Base-by-base conservation (phyloP, 2,888 invertebrate genomes). In the Ochropacha duplaris region DNA sequence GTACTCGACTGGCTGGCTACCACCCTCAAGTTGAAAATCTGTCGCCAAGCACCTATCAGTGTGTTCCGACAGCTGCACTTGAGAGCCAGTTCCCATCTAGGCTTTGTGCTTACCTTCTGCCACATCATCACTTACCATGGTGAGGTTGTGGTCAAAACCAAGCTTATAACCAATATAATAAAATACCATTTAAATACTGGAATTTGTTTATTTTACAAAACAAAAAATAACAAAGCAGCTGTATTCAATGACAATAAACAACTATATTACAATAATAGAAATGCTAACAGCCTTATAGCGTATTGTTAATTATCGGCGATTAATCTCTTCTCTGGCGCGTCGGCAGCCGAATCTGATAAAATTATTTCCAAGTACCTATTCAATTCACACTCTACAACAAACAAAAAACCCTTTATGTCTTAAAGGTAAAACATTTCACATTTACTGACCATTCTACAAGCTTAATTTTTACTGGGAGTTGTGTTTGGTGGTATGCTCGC, bases 151-250 rank as follows among this genome's bases (percentile, higher is more conserved):
- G 31, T 31, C 6, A 9, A 31, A 31, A n/a, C n/a, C n/a, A n/a
- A n/a, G n/a, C n/a, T 6, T 12, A 31, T 3, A 12, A 2, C 12
- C 11, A 31, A 31, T 28, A 28, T 9, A 34, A 12, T 36, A 57
- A 61, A 63, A 62, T 56, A 59, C 69, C 65, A 66, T 22, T 54
- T 49, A 62, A 54, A 62, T 62, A 86, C 79, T 77, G 76, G 74
- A 86, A 86, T 85, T 87, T 85, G 76, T 88, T 88, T 88, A 88
- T 83, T 89, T 80, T 85, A 87, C 83, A 86, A 84, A 83, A 81
- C 74, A 81, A 82, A 74, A 72, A 69, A 64, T 59, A 71, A 58
- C 61, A 57, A 72, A 70, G 65, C 71, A 70, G 58, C 67, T 76
- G 74, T 69, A 74, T 66, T 67, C 57, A 66, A 60, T 16, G 31